These are phyloP conservation scores for Pristionchus mayeri DNA, from an alignment of 2,888 invertebrate genomes.

Conservation along the genomic window DNA sequence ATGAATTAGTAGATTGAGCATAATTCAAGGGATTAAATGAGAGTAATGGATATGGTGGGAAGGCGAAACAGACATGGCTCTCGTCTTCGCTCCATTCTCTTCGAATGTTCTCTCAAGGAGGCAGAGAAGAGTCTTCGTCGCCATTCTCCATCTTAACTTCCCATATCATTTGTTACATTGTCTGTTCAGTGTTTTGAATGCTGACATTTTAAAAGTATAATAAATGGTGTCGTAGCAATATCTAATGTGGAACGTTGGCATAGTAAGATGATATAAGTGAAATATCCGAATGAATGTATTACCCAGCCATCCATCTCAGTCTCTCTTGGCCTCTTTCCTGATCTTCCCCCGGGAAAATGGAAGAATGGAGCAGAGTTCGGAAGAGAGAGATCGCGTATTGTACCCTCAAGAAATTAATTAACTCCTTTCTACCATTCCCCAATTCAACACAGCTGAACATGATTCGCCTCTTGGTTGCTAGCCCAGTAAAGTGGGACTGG, in stretches of 20 bases:
- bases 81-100: neutral
- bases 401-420: neutral
- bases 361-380: conserved; percentile 16
- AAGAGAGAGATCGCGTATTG: conserved; percentile 6
- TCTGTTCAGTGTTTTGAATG: too few species aligned
- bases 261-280: neutral
- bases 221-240: too few species aligned
- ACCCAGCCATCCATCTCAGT: conserved; percentile 22
- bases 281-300: neutral
- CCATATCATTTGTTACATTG: neutral
- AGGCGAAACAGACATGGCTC: neutral
- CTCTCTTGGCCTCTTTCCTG: neutral
- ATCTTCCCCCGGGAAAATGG: neutral
- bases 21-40: too few species aligned
- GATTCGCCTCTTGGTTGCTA: too few species aligned
- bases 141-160: conserved; percentile 26
- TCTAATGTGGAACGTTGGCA: too few species aligned
- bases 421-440: neutral
- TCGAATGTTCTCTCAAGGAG: conserved; percentile 10
- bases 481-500: too few species aligned
- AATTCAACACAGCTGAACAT: too few species aligned
- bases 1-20: neutral
- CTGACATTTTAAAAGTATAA: too few species aligned
- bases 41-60: neutral
- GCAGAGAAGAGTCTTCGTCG: neutral